These are phyloP conservation scores for Latrodectus geometricus DNA, from an alignment of 1,140 invertebrate species.

Conservation along the genomic window DNA sequence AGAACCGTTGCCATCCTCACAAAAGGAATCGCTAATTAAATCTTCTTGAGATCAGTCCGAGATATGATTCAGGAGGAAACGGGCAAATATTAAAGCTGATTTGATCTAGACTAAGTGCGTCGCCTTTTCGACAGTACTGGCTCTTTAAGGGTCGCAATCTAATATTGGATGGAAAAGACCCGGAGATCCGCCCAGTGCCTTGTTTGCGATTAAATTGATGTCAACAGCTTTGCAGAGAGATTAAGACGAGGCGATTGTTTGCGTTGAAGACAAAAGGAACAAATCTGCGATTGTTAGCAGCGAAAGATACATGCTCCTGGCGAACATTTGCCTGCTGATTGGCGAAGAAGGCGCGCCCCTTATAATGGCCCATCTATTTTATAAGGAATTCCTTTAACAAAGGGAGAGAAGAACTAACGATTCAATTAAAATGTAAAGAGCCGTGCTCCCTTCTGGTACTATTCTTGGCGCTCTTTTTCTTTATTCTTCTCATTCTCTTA, in stretches of 20 bases:
- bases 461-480: neutral
- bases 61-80: neutral
- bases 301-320: neutral
- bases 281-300: neutral
- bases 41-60: neutral
- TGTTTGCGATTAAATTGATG: conserved; percentile 20
- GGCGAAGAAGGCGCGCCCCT: neutral
- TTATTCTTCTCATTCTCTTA: neutral
- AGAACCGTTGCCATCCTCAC: neutral
- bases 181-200: neutral
- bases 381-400: conserved; percentile 24
- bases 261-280: neutral
- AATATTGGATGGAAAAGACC: neutral
- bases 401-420: conserved; percentile 18
- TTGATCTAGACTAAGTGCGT: neutral
- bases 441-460: neutral
- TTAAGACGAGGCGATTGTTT: conserved; percentile 4
- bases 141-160: neutral
- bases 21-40: neutral
- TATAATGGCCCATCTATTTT: neutral
- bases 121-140: neutral
- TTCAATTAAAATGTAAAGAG: conserved; percentile 31
- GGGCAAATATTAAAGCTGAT: neutral
- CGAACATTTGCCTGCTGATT: neutral
- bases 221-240: conserved; percentile 10